These are phyloP conservation scores for Diorhabda carinulata DNA, from an alignment of 1,140 invertebrate species.

Conservation along the genomic window DNA sequence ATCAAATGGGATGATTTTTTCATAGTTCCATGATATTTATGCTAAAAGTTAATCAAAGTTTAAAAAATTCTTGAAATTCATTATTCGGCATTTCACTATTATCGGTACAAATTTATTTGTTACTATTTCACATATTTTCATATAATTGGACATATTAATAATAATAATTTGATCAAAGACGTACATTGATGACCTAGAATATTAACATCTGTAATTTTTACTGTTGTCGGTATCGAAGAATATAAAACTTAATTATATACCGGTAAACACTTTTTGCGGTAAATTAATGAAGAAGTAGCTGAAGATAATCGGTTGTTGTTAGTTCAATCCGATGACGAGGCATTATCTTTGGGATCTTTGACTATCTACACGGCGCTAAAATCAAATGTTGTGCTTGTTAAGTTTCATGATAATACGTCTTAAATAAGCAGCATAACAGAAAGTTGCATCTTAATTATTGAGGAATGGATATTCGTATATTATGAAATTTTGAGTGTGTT, in stretches of 20 bases:
- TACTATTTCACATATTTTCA: background rate
- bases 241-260: slow-evolving; percentile 1
- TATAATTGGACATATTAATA: slow-evolving; percentile 1
- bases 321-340: background rate
- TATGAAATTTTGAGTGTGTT: too few relatives aligned
- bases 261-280: background rate
- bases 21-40: too few relatives aligned
- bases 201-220: slow-evolving; percentile 1
- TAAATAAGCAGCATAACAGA: too few relatives aligned
- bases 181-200: background rate
- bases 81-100: too few relatives aligned
- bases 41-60: too few relatives aligned
- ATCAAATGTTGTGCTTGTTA: background rate
- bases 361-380: background rate
- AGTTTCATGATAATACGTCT: background rate
- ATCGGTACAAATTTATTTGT: background rate
- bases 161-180: slow-evolving; percentile 3
- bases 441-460: too few relatives aligned
- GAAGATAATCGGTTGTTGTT: background rate
- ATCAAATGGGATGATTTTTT: too few relatives aligned
- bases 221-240: background rate
- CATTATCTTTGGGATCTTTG: background rate
- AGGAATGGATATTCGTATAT: too few relatives aligned
- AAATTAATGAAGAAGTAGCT: slow-evolving; percentile 1
- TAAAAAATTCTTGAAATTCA: too few relatives aligned